A percentile compares a stretch with the other conserved stretches of the same genome.
phyloP scores from a whole-genome alignment of 2,113 vertebrate species.

The Mesembrinibis cayennensis region DNA sequence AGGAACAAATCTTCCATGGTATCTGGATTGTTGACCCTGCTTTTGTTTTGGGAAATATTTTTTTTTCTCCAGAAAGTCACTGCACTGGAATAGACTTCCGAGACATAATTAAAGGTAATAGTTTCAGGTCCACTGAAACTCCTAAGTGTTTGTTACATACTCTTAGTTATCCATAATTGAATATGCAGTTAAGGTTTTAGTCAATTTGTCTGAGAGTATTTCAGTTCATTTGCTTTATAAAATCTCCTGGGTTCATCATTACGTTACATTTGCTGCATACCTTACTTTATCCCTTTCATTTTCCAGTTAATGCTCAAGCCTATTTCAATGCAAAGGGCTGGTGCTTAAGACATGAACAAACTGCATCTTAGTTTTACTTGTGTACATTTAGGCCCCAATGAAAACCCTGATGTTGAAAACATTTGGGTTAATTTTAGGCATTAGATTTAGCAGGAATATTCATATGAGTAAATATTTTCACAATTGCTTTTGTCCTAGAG shows the following conservation, averaged over 20 bases:
- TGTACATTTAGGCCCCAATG: background rate
- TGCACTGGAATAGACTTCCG: background rate
- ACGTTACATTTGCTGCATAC: background rate
- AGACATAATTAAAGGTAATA: constrained; percentile 38
- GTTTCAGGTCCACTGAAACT: background rate
- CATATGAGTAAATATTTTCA: constrained; percentile 13
- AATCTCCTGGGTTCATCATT: background rate
- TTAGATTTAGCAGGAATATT: background rate
- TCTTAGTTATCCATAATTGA: constrained; percentile 10
- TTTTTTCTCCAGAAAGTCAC: background rate
- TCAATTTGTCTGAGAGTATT: constrained; percentile 12
- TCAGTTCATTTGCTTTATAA: constrained; percentile 7
- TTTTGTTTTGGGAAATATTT: background rate
- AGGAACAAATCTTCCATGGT: background rate
- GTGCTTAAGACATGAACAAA: background rate
- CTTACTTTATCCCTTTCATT: background rate
- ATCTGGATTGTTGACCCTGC: background rate
- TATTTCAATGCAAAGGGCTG: background rate
- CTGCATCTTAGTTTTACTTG: background rate
- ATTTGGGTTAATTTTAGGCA: background rate
- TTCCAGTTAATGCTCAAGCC: background rate
- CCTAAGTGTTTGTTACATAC: background rate
- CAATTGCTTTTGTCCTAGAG: background rate
- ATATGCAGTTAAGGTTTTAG: background rate
- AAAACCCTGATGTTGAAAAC: background rate